phyloP scores from a whole-genome alignment of 2,113 vertebrate genomes.

The Mirza zaza region DNA sequence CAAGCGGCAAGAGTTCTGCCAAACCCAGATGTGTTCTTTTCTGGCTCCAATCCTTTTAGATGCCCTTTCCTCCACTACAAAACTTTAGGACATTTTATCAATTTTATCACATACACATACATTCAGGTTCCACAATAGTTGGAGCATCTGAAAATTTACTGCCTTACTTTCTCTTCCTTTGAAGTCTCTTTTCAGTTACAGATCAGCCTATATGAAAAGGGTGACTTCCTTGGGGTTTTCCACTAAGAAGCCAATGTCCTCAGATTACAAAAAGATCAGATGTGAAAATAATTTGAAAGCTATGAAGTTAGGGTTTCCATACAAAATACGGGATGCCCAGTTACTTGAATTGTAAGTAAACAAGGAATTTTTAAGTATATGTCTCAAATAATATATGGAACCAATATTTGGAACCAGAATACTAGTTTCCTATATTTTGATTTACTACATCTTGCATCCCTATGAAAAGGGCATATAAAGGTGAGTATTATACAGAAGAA shows the following conservation, averaged over 20 bases:
- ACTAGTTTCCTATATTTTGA: neutral
- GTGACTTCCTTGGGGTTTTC: neutral
- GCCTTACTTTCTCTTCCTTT: neutral
- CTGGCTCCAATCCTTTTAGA: neutral
- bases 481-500: neutral
- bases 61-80: neutral
- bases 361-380: neutral
- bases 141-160: neutral
- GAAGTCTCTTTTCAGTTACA: neutral
- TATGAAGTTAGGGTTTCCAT: neutral
- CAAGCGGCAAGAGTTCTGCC: neutral
- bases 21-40: neutral
- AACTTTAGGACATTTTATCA: neutral
- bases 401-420: neutral
- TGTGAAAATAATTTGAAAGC: neutral
- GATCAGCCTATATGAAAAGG: neutral
- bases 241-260: neutral
- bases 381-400: neutral
- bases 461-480: neutral
- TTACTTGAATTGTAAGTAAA: neutral
- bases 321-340: neutral
- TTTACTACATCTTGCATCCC: neutral
- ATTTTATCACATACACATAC: neutral
- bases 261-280: neutral
- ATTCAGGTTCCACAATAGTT: neutral